Evolutionary conservation across 2,888 invertebrate species (phyloP).

Genomic region (Hoplodrina ambigua): DNA sequence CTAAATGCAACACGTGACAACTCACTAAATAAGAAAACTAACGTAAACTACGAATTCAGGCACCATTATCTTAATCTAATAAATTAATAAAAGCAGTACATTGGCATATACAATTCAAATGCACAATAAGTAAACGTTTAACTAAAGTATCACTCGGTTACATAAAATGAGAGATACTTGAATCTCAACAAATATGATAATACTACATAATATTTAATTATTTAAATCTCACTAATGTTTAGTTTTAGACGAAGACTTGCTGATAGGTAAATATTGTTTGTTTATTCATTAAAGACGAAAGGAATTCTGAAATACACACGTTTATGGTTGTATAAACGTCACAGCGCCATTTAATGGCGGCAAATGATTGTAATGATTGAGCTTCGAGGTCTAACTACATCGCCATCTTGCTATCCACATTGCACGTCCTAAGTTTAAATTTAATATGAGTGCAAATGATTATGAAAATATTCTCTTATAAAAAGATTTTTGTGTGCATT

Average conservation of each 20-base stretch:
- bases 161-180: slow-evolving; percentile 39
- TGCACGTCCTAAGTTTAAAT: slow-evolving; percentile 27
- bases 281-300: slow-evolving; percentile 39
- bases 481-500: slow-evolving; percentile 35
- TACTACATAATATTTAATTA: slow-evolving; percentile 59
- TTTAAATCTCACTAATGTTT: slow-evolving; percentile 70
- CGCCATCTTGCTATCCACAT: slow-evolving; percentile 26
- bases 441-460: slow-evolving; percentile 45
- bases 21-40: slow-evolving; percentile 64
- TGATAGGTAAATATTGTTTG: slow-evolving; percentile 51
- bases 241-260: slow-evolving; percentile 63
- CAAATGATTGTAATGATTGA: slow-evolving; percentile 51
- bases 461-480: slow-evolving; percentile 47
- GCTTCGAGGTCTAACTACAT: slow-evolving; percentile 44
- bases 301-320: slow-evolving; percentile 33
- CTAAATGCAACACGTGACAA: slow-evolving; percentile 70
- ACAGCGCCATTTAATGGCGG: slow-evolving; percentile 56
- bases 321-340: slow-evolving; percentile 16
- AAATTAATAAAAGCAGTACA: slow-evolving; percentile 55
- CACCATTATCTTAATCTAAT: slow-evolving; percentile 86
- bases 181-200: slow-evolving; percentile 62
- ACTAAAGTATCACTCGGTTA: slow-evolving; percentile 35
- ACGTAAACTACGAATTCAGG: slow-evolving; percentile 78
- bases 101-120: slow-evolving; percentile 37
- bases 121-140: slow-evolving; percentile 29